Conservation (phyloP, 2,888 invertebrate genomes). For the Melieria omissa region DNA sequence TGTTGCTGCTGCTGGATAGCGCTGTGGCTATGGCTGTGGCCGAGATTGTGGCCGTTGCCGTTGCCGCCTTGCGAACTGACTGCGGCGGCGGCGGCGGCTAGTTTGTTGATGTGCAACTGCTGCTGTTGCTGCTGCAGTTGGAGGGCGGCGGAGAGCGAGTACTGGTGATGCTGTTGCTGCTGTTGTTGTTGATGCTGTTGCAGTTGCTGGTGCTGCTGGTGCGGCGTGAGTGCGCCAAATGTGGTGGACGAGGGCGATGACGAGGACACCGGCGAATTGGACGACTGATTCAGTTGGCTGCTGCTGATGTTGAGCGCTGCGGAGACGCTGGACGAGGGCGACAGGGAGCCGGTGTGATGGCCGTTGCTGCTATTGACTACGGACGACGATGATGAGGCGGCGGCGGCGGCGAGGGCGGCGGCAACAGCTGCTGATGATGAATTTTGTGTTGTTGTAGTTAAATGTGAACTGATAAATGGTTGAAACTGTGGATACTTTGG, state of each 20-base stretch:
- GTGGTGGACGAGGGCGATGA: slow-evolving; percentile 63
- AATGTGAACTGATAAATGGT: slow-evolving; percentile 69
- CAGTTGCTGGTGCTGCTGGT: slow-evolving; percentile 52
- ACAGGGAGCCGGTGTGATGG: slow-evolving; percentile 46
- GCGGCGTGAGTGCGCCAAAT: slow-evolving; percentile 47
- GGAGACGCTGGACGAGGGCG: slow-evolving; percentile 52
- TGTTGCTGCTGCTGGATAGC: slow-evolving; percentile 50
- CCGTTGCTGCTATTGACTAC: slow-evolving; percentile 50
- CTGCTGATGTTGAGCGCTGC: slow-evolving; percentile 44
- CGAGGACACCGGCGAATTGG: slow-evolving; percentile 65
- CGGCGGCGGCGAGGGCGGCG: slow-evolving; percentile 68
- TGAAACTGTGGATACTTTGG: slow-evolving; percentile 89
- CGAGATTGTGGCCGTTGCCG: slow-evolving; percentile 30
- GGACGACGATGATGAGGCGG: slow-evolving; percentile 55
- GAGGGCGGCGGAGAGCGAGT: slow-evolving; percentile 65
- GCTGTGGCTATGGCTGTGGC: slow-evolving; percentile 34
- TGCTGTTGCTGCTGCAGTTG: slow-evolving; percentile 59
- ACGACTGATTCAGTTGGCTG: slow-evolving; percentile 59
- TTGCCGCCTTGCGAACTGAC: slow-evolving; percentile 52
- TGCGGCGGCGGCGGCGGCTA: slow-evolving; percentile 61
- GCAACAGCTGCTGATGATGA: slow-evolving; percentile 78
- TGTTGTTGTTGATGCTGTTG: slow-evolving; percentile 49
- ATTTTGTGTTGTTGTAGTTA: slow-evolving; percentile 69
- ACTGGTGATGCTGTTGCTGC: slow-evolving; percentile 62
- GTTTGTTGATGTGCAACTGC: slow-evolving; percentile 61